Evolutionary conservation across 2,797 vertebrate species (phyloP).

Genomic region (Peromyscus eremicus): DNA sequence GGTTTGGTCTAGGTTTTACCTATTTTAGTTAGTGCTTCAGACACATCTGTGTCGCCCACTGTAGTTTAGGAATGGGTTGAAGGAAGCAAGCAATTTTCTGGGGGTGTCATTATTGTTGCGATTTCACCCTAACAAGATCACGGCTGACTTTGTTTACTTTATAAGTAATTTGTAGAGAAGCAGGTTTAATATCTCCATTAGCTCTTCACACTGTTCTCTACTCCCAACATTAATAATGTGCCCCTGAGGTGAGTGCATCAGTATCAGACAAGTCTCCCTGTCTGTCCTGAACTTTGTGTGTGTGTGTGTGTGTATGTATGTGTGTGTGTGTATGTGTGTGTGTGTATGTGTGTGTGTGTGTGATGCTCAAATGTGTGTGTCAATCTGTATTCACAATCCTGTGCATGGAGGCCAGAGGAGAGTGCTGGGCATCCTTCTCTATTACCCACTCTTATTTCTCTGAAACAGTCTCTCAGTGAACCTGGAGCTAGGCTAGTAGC

Average conservation of each 20-base stretch:
- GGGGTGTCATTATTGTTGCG: not conserved
- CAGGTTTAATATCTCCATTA: not conserved
- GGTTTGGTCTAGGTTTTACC: not conserved
- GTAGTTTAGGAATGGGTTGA: not conserved
- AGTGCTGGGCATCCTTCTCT: fast-evolving
- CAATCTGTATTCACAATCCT: not conserved
- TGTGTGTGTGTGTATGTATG: not conserved
- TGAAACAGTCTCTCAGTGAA: not conserved
- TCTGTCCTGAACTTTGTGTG: not conserved
- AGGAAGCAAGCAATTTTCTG: not conserved
- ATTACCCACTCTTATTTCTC: not conserved
- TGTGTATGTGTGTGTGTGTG: not conserved
- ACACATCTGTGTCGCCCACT: not conserved
- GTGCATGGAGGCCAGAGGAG: not conserved
- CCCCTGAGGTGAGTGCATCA: not conserved
- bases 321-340: not conserved
- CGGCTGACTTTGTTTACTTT: not conserved
- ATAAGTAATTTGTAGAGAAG: not conserved
- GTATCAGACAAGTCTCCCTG: not conserved
- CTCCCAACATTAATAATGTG: not conserved
- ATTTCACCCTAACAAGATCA: not conserved
- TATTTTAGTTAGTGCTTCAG: too few relatives aligned
- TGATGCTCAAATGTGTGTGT: not conserved
- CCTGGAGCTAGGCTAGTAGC: not conserved
- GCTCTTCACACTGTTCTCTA: not conserved